Conservation (phyloP, 2,797 vertebrate genomes). For the Gallinago nigripennis region DNA sequence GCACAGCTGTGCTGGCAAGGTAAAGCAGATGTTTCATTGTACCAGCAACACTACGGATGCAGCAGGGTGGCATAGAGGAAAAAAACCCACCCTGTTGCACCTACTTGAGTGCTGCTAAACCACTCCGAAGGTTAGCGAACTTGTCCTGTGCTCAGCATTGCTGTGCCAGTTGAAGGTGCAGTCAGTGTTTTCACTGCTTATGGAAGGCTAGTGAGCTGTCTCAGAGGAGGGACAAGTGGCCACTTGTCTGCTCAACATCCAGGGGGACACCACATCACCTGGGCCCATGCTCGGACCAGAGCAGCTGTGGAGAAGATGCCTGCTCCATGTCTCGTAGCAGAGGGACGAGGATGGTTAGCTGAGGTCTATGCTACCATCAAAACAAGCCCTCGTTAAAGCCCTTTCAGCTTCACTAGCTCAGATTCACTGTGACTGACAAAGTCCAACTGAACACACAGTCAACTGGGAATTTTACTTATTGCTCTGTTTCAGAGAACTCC, state of each 20-base stretch:
- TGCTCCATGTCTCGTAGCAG: background rate
- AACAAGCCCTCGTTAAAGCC: background rate
- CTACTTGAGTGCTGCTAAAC: background rate
- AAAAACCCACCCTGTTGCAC: fast-evolving
- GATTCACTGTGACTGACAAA: background rate
- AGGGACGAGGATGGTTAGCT: background rate
- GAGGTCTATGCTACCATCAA: background rate
- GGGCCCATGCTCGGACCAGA: fast-evolving
- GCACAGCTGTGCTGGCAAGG: background rate
- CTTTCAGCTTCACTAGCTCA: background rate
- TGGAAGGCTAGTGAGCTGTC: background rate
- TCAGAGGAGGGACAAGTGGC: background rate
- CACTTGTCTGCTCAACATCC: background rate
- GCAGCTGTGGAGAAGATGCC: background rate
- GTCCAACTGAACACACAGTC: background rate
- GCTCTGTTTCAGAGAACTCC: background rate
- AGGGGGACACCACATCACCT: fast-evolving
- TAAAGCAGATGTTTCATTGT: background rate
- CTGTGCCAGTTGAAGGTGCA: background rate
- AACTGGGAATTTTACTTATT: background rate
- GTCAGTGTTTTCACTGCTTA: fast-evolving
- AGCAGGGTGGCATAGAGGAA: background rate
- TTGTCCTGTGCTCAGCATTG: background rate
- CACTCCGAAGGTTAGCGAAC: background rate
- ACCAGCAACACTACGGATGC: fast-evolving